These are phyloP conservation scores for Terrapene triunguis DNA, from an alignment of 2,113 vertebrate genomes.

Conservation along the genomic window DNA sequence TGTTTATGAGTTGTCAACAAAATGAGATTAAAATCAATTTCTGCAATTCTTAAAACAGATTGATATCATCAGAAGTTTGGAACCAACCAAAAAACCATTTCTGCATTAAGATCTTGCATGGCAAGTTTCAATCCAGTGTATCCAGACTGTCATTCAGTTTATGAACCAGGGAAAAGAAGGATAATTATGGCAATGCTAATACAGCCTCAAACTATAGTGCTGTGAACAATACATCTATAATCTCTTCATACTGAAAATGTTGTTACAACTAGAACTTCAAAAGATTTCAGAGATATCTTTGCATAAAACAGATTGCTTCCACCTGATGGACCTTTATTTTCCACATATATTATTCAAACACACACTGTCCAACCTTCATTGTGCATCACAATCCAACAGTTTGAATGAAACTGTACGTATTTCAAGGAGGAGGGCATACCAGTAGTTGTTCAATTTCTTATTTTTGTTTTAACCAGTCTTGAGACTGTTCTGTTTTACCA, in stretches of 20 bases:
- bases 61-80: background rate
- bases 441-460: background rate
- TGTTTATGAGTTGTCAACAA: background rate
- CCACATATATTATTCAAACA: background rate
- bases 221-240: background rate
- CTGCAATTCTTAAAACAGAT: background rate
- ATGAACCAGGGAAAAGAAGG: background rate
- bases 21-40: background rate
- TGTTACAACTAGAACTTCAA: background rate
- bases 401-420: background rate
- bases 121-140: background rate
- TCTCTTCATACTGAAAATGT: background rate
- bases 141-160: background rate
- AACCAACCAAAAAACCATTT: background rate
- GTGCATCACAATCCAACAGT: background rate
- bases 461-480: background rate
- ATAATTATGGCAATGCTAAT: background rate
- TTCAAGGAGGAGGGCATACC: background rate
- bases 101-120: background rate
- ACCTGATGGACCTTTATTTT: background rate
- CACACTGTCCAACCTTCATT: background rate
- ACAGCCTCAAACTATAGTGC: background rate
- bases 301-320: background rate
- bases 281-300: background rate
- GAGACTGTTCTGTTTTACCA: background rate